phyloP scores from a whole-genome alignment of 2,888 invertebrate species.

The Heliconius charithonia region DNA sequence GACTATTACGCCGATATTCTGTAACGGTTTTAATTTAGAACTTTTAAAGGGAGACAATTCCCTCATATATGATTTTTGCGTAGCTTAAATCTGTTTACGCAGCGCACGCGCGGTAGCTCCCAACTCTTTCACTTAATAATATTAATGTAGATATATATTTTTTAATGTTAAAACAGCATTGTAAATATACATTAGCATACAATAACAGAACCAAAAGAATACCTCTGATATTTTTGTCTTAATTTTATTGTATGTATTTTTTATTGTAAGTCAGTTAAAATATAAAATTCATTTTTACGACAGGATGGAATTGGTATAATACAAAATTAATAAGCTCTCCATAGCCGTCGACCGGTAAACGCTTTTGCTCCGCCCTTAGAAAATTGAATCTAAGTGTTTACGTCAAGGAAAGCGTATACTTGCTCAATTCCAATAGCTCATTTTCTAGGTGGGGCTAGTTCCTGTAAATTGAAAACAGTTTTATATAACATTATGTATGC shows the following conservation, averaged over 20 bases:
- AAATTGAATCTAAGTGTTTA: constrained; percentile 28
- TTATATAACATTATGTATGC: not conserved
- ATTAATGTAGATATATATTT: too few relatives aligned
- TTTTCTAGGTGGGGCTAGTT: constrained; percentile 6
- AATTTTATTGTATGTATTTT: not conserved
- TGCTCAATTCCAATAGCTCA: constrained; percentile 11
- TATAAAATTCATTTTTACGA: constrained; percentile 15
- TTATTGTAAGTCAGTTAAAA: not conserved
- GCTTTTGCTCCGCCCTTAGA: constrained; percentile 18
- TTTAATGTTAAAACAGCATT: too few relatives aligned
- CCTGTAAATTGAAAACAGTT: not conserved
- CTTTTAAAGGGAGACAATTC: too few relatives aligned
- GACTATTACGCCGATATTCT: too few relatives aligned
- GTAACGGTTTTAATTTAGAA: too few relatives aligned
- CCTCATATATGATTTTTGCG: too few relatives aligned
- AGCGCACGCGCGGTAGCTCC: too few relatives aligned
- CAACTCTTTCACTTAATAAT: too few relatives aligned
- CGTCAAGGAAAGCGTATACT: constrained; percentile 20
- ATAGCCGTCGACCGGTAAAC: constrained; percentile 24
- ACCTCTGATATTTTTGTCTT: too few relatives aligned
- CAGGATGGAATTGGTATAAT: constrained; percentile 19
- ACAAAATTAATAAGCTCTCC: constrained; percentile 29
- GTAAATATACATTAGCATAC: too few relatives aligned
- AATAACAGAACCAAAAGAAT: too few relatives aligned
- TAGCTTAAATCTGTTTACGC: too few relatives aligned